A percentile compares a stretch with the other conserved stretches of the same genome.
Evolutionary conservation across 2,113 vertebrate genomes (phyloP).

Genomic region (Cyprinus carpio): DNA sequence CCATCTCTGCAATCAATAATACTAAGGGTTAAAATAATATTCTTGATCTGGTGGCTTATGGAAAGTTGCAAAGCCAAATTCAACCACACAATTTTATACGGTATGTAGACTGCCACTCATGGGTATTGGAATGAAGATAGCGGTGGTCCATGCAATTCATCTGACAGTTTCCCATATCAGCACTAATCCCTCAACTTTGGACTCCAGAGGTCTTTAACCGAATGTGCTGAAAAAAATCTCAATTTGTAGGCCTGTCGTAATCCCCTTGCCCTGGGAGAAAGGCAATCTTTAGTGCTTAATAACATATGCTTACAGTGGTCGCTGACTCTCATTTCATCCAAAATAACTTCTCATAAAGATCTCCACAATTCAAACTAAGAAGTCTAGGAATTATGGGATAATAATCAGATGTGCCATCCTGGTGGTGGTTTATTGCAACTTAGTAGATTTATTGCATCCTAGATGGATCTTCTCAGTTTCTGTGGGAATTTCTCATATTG

Average conservation of each 20-base stretch:
- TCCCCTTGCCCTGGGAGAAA: background rate
- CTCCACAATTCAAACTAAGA: background rate
- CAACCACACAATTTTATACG: background rate
- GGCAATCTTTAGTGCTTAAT: background rate
- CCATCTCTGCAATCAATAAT: background rate
- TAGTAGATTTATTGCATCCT: background rate
- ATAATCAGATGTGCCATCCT: background rate
- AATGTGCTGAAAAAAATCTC: conserved; percentile 56
- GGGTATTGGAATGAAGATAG: background rate
- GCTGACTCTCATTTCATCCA: background rate
- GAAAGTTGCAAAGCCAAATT: background rate
- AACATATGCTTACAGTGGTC: background rate
- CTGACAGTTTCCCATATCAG: background rate
- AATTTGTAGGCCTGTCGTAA: background rate
- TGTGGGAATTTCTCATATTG: background rate
- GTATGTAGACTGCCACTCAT: background rate
- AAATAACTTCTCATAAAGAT: background rate
- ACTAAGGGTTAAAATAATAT: background rate
- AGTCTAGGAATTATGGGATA: background rate
- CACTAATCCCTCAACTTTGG: conserved; percentile 58
- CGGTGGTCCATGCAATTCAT: background rate
- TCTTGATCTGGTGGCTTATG: background rate
- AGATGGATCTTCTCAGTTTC: background rate
- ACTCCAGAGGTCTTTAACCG: conserved; percentile 32
- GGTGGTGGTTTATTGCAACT: background rate